phyloP scores from a whole-genome alignment of 2,888 invertebrate genomes.

The Agrochola lychnidis region DNA sequence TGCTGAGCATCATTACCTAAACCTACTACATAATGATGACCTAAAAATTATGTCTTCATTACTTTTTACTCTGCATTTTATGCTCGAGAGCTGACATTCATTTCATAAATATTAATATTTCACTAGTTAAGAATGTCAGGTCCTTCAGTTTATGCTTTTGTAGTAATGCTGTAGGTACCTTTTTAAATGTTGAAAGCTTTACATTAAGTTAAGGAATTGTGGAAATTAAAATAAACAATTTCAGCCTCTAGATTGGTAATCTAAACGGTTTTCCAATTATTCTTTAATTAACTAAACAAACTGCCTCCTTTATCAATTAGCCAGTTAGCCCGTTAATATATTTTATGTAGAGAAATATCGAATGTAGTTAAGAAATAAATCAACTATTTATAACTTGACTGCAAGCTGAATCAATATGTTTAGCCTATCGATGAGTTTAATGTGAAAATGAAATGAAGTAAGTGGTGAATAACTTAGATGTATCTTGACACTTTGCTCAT shows the following conservation, averaged over 20 bases:
- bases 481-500: constrained; percentile 61
- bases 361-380: constrained; percentile 58
- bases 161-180: not conserved
- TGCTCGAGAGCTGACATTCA: not conserved
- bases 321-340: not conserved
- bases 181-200: not conserved
- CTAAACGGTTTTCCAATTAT: constrained; percentile 1
- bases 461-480: constrained; percentile 62
- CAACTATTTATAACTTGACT: constrained; percentile 21
- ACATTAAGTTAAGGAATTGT: not conserved
- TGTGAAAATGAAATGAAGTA: constrained; percentile 41
- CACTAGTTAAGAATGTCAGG: not conserved
- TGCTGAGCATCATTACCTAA: not conserved
- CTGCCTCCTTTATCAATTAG: constrained; percentile 10
- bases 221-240: not conserved
- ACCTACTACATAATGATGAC: not conserved
- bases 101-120: not conserved
- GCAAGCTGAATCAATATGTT: constrained; percentile 41
- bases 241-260: not conserved
- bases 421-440: constrained; percentile 52
- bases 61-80: not conserved
- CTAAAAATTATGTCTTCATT: not conserved
- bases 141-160: not conserved
- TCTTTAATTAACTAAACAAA: not conserved
- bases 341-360: constrained; percentile 16